phyloP scores from a whole-genome alignment of 2,888 invertebrate genomes.

The Octonoba sinensis region DNA sequence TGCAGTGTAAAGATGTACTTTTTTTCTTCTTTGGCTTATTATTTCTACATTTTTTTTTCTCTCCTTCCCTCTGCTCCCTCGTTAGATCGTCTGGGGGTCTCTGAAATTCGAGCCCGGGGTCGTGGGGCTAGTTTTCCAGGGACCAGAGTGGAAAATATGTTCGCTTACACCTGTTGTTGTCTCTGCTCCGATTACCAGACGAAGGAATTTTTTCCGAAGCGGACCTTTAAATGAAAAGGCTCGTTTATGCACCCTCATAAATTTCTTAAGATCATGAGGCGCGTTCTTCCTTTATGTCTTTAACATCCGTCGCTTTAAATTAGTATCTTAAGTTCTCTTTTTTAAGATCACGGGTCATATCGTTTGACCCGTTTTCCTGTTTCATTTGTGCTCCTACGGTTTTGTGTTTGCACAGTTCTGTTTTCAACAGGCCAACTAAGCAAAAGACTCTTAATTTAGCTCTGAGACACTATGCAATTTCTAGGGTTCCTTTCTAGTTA shows the following conservation, averaged over 20 bases:
- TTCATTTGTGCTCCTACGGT: too few species aligned
- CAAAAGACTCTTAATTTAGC: too few species aligned
- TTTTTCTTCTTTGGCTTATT: neutral
- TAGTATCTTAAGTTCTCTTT: too few species aligned
- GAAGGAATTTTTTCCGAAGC: constrained; percentile 1
- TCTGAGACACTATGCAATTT: too few species aligned
- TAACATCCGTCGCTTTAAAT: too few species aligned
- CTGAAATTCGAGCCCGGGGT: constrained; percentile 41
- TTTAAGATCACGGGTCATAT: too few species aligned
- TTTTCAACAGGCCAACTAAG: too few species aligned
- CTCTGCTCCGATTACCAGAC: constrained; percentile 27
- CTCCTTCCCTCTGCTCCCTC: constrained; percentile 6
- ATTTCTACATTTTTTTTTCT: neutral
- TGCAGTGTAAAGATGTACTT: constrained; percentile 11
- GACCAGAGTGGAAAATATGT: constrained; percentile 23
- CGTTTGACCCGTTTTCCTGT: too few species aligned
- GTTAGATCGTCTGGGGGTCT: constrained; percentile 46
- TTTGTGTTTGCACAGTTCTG: too few species aligned
- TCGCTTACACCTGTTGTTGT: constrained; percentile 44
- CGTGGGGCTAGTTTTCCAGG: constrained; percentile 40
- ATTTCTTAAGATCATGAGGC: too few species aligned
- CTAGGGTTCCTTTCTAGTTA: too few species aligned
- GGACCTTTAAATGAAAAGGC: constrained; percentile 35
- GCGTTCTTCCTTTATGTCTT: too few species aligned
- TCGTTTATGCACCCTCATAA: constrained; percentile 16